Evolutionary conservation across 2,113 vertebrate genomes (phyloP), one percentile per base, ranked within the genome.

Genomic region (Eupsittula cactorum): DNA sequence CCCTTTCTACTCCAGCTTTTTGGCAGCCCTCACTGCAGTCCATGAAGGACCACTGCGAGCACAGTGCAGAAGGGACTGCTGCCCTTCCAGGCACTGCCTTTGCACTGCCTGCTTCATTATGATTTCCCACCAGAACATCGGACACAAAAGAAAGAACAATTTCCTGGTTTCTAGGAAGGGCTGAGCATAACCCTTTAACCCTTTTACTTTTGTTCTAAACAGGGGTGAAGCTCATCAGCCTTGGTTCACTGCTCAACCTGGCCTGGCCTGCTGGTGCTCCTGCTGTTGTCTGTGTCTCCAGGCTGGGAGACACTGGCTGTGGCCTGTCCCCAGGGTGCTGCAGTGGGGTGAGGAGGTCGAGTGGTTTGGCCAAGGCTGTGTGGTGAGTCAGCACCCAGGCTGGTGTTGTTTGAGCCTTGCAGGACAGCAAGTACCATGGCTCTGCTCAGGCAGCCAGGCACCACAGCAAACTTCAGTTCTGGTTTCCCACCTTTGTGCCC

Each of bases 121-220:
- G 3, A 13, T 69, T 76, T 93, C 63, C 68, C 91, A 86, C 68
- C 46, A 7, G 19, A 77, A 62, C 35, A 33, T 35, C 0, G 0
- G 44, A 29, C 68, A 69, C 57, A 47, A 52, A 87, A 73, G 73
- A 60, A 64, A 33, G 19, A 74, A 29, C 28, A 6, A 28, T 86
- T 93, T 91, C 68, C 86, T 90, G 73, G n/a, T 50, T 88, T 63
- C 11, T n/a, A 35, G 71, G 76, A 86, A 53, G 50, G 71, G 71
- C 59, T 42, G 79, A 55, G n/a, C 0, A 0, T 64, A 80, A 76
- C 82, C 68, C 49, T 76, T 78, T 71, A 80, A 79, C 82, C 68
- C 49, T 76, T 71, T 68, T 13, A 39, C 57, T 47, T 88, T 16
- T 57, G 53, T 73, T 67, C 15, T 50, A 37, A 47, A 85, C 59